Percentiles rank a stretch among this genome's conserved stretches.
Evolutionary conservation across 37 sponge, comb jelly and placozoan species (phyloP).

Genomic region (Axinella damicornis): DNA sequence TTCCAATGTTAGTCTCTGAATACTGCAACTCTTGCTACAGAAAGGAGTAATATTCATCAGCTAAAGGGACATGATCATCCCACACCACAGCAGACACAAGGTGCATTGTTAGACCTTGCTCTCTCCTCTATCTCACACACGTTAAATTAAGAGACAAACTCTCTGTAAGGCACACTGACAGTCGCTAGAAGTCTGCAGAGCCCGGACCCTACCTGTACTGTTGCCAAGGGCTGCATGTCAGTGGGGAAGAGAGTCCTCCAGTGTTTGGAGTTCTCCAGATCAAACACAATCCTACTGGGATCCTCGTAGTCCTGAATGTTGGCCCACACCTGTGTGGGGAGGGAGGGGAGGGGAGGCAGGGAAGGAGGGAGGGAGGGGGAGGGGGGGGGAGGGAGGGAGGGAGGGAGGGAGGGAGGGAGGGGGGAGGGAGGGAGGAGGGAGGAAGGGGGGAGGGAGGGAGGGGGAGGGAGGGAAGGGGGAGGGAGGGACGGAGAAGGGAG

Average conservation of each 20-base stretch:
- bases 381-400: too few relatives aligned
- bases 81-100: too few relatives aligned
- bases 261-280: conserved; percentile 50
- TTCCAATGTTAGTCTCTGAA: conserved; percentile 35
- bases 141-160: background rate
- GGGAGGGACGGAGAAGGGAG: too few relatives aligned
- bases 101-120: too few relatives aligned
- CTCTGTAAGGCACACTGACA: background rate
- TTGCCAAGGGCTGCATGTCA: conserved; percentile 42
- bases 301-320: conserved; percentile 88
- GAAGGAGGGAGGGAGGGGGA: too few relatives aligned
- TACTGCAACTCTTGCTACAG: conserved; percentile 63
- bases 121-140: too few relatives aligned
- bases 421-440: too few relatives aligned
- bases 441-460: too few relatives aligned
- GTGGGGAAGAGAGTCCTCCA: conserved; percentile 89
- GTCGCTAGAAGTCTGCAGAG: background rate
- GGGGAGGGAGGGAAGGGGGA: too few relatives aligned
- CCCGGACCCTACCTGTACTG: conserved; percentile 70
- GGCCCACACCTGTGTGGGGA: conserved; percentile 79
- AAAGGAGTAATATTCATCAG: background rate
- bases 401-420: too few relatives aligned
- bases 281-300: conserved; percentile 72
- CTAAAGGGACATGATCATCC: too few relatives aligned
- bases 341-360: too few relatives aligned